Percentiles rank a stretch among this genome's conserved stretches.
phyloP scores from a whole-genome alignment of 1,140 invertebrate species.

The Brachionus calyciflorus region DNA sequence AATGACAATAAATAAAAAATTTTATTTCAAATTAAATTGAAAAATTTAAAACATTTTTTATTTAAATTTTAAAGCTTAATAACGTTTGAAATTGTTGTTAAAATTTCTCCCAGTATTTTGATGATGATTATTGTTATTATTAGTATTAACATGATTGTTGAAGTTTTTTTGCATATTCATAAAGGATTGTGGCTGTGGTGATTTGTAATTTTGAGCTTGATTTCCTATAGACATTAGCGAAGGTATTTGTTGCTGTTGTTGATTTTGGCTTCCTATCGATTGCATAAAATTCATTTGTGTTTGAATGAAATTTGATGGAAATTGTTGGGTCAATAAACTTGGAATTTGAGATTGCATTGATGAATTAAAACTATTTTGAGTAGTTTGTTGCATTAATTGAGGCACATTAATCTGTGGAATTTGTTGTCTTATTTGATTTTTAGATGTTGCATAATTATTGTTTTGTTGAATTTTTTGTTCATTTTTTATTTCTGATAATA shows the following conservation, averaged over 20 bases:
- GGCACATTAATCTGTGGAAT: not conserved
- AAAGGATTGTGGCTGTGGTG: not conserved
- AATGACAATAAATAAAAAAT: too few relatives aligned
- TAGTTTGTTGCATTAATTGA: not conserved
- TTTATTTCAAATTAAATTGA: too few relatives aligned
- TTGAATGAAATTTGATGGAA: not conserved
- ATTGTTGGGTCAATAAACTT: not conserved
- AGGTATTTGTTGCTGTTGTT: not conserved
- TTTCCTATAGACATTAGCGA: constrained; percentile 10
- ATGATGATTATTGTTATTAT: not conserved
- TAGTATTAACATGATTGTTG: not conserved
- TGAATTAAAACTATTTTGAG: not conserved
- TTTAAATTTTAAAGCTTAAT: too few relatives aligned
- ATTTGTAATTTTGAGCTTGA: not conserved
- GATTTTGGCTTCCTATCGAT: not conserved
- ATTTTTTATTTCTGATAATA: not conserved
- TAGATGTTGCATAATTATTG: not conserved
- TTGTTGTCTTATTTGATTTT: not conserved
- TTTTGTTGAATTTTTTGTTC: too few relatives aligned
- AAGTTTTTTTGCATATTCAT: not conserved
- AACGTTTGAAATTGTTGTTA: not conserved
- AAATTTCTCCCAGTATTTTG: not conserved
- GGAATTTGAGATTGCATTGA: not conserved
- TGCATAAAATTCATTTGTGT: not conserved
- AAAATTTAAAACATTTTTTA: too few relatives aligned